phyloP scores from a whole-genome alignment of 2,113 vertebrate species.

The Pycnonotus jocosus region DNA sequence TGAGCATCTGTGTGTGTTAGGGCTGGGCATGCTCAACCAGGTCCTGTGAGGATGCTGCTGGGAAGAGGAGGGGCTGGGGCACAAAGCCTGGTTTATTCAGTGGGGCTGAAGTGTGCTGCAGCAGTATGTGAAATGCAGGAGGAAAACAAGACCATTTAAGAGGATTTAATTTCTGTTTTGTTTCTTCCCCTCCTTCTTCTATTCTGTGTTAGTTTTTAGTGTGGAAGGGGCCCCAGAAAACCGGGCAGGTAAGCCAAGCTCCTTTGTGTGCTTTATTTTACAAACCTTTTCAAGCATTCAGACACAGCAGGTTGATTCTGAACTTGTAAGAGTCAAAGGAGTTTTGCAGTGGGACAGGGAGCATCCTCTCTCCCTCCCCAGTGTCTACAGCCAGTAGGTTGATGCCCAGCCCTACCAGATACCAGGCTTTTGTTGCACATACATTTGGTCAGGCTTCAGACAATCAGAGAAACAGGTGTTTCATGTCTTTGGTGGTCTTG shows the following conservation, averaged over 20 bases:
- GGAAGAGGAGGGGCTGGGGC: slow-evolving; percentile 46
- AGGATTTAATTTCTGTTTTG: slow-evolving; percentile 66
- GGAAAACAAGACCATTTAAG: slow-evolving; percentile 19
- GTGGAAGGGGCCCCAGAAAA: slow-evolving; percentile 79
- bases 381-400: not conserved
- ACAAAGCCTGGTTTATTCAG: slow-evolving; percentile 5
- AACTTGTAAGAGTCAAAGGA: not conserved
- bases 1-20: slow-evolving; percentile 15
- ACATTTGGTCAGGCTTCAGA: not conserved
- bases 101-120: slow-evolving; percentile 22
- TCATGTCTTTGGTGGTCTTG: not conserved
- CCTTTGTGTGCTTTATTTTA: slow-evolving; percentile 60
- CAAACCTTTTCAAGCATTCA: not conserved
- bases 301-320: not conserved
- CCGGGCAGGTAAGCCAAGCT: slow-evolving; percentile 72
- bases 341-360: not conserved
- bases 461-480: not conserved
- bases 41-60: slow-evolving; percentile 9
- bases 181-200: slow-evolving; percentile 67
- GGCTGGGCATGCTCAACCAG: slow-evolving; percentile 42
- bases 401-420: slow-evolving; percentile 63
- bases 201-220: slow-evolving; percentile 74
- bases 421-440: slow-evolving; percentile 31
- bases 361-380: not conserved
- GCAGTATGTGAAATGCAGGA: slow-evolving; percentile 34